phyloP scores from a whole-genome alignment of 1,140 invertebrate genomes.

The Papilio glaucus region DNA sequence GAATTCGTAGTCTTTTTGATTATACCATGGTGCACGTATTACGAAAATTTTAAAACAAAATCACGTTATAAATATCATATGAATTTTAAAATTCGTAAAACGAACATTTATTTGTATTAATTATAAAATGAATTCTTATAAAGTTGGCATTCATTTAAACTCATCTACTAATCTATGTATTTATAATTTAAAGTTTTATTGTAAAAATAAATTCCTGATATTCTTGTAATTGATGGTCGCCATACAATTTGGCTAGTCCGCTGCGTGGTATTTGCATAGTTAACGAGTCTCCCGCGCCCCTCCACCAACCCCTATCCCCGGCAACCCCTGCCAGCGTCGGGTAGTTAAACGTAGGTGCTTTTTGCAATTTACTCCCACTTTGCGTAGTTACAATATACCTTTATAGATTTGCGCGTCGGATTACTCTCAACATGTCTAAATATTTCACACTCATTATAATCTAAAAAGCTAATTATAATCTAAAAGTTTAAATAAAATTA shows the following conservation, averaged over 20 bases:
- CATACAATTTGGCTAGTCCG: constrained; percentile 33
- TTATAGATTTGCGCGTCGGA: neutral
- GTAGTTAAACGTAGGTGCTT: constrained; percentile 39
- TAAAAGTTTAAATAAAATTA: too few relatives aligned
- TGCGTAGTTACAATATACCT: constrained; percentile 14
- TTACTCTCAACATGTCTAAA: neutral
- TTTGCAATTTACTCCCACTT: constrained; percentile 34
- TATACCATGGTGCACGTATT: too few relatives aligned
- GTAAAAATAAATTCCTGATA: neutral
- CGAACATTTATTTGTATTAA: too few relatives aligned
- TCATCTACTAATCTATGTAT: too few relatives aligned
- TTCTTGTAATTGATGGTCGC: neutral
- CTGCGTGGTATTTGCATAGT: constrained; percentile 62
- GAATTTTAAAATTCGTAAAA: too few relatives aligned
- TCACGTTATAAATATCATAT: too few relatives aligned
- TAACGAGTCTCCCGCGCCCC: constrained; percentile 53
- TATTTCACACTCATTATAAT: neutral
- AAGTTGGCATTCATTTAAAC: too few relatives aligned
- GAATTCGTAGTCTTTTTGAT: too few relatives aligned
- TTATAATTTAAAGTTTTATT: neutral
- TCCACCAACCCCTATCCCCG: constrained; percentile 27
- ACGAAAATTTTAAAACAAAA: too few relatives aligned
- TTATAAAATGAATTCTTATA: too few relatives aligned
- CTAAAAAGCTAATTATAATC: too few relatives aligned
- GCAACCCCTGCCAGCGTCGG: constrained; percentile 38